Base-by-base conservation (phyloP, 2,888 invertebrate species). In the Crepidodera aurea region DNA sequence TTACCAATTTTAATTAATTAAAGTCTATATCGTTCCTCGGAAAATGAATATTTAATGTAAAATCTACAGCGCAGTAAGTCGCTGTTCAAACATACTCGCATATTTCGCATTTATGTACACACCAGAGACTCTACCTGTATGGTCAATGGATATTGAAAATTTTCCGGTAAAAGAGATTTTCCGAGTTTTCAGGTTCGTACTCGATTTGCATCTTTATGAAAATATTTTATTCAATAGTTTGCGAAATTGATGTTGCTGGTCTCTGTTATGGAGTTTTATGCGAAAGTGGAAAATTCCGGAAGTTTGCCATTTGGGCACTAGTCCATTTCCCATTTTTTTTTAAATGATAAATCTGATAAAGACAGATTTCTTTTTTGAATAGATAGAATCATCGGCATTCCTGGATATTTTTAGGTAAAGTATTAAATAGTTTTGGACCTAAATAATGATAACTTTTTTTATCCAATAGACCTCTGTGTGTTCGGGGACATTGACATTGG, bases 1-100 rank as follows among this genome's bases (percentile, higher is more conserved):
- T 57, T 57, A 22, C 27, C 48, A 57, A 57, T 57, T 57, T 57
- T 48, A 57, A 57, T 57, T 57, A 48, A 57, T 57, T 57, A 39
- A 48, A 39, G 57, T 22, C 39, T 18, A n/a, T 57, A 57, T 57
- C 57, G 57, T 50, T 48, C 34, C 48, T 50, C 19, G 39, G n/a
- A 8, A 57, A 57, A 57, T 57, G 48, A 48, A 57, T 57, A 57
- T 57, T 57, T 57, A 39, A 57, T 50, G 48, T 48, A 48, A 48
- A 48, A 27, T 48, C 6, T 48, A 29, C 48, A 48, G 12, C 8
- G 48, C 48, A 39, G 39, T 48, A 56, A 56, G 37, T 56, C 25
- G 25, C 19, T 22, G 34, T 46, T 34, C 15, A 40, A 42, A 27
- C 54, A 13, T 10, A 10, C 42, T 27, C 29, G 16, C 1, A 42